Evolutionary conservation across 2,888 invertebrate species (phyloP), one percentile per base, ranked within the genome.

Genomic region (Alitta virens): DNA sequence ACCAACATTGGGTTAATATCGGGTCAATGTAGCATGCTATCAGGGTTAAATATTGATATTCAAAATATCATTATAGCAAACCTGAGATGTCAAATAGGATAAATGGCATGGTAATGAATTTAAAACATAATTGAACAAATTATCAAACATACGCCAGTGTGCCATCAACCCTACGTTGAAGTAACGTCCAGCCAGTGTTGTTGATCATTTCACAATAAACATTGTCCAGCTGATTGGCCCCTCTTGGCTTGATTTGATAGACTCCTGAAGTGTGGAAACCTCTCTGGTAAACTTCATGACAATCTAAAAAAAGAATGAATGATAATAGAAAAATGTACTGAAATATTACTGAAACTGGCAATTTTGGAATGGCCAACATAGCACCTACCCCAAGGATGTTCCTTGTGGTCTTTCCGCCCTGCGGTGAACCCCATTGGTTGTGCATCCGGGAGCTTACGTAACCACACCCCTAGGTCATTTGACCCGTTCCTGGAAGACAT

Each of bases 171-270:
- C 80, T 71, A n/a, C 80, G 62, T 53, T 66, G 67, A 1, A 80
- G 59, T 7, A 80, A 64, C 0, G 76, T 77, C 71, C 78, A 78
- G 9, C 78, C 78, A 16, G 75, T 72, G 16, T 68, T 67, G 66
- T 78, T 75, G 24, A 75, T 56, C 69, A 80, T 77, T 55, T 77
- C 73, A 52, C 80, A 80, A 66, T 78, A 80, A 16, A 77, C 74
- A 38, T 74, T 69, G 38, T 74, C 71, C 52, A 71, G 38, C 25
- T 70, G 67, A 2, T 57, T 40, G 2, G 70, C 61, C 0, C 66
- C 68, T 3, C 60, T 58, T 1, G 78, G 76, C 58, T 72, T 66
- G 27, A 79, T 73, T 61, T 74, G 66, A 66, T 79, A 79, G 16
- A 78, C 72, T 2, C 76, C 77, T 54, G 73, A 76, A 2, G 71